A percentile compares a stretch with the other conserved stretches of the same genome.
These are phyloP conservation scores for Drosophila longiperda DNA, from an alignment of 2,888 invertebrate genomes.

Conservation along the genomic window DNA sequence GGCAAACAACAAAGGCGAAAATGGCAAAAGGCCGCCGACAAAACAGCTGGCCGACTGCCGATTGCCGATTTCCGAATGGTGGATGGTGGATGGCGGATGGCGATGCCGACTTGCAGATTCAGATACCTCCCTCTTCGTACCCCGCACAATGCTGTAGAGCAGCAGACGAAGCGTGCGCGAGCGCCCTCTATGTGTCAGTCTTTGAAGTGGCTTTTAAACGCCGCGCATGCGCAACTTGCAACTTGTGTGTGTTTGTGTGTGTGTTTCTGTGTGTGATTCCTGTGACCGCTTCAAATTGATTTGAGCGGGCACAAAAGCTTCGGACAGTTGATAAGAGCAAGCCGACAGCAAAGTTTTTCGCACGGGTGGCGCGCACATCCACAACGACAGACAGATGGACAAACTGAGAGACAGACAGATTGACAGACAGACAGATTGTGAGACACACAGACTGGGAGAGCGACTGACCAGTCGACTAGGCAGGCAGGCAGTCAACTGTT, in stretches of 20 bases:
- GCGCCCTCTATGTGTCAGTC: constrained; percentile 70
- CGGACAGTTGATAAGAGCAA: constrained; percentile 70
- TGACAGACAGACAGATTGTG: constrained; percentile 5
- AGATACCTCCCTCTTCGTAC: constrained; percentile 20
- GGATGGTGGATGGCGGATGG: constrained; percentile 5
- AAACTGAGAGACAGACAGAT: constrained; percentile 10
- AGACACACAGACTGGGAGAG: not conserved
- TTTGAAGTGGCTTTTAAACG: constrained; percentile 42
- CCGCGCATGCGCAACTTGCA: constrained; percentile 57
- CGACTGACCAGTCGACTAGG: constrained; percentile 10
- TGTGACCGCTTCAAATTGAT: constrained; percentile 72
- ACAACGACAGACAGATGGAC: constrained; percentile 10
- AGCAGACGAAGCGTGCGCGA: constrained; percentile 23
- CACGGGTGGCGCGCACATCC: constrained; percentile 68
- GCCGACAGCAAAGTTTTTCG: constrained; percentile 65
- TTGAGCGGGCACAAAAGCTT: constrained; percentile 71
- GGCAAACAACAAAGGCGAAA: constrained; percentile 74
- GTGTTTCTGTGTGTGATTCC: constrained; percentile 34
- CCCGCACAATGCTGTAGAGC: not conserved
- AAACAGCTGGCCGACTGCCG: constrained; percentile 44
- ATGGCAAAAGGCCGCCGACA: constrained; percentile 54
- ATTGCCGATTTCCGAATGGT: constrained; percentile 16
- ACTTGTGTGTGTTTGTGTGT: constrained; percentile 36
- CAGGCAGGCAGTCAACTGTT: constrained; percentile 29
- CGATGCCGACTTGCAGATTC: constrained; percentile 31